A percentile compares a stretch with the other conserved stretches of the same genome.
phyloP scores from a whole-genome alignment of 2,888 invertebrate species.

The Hemicrepidius hirtus region DNA sequence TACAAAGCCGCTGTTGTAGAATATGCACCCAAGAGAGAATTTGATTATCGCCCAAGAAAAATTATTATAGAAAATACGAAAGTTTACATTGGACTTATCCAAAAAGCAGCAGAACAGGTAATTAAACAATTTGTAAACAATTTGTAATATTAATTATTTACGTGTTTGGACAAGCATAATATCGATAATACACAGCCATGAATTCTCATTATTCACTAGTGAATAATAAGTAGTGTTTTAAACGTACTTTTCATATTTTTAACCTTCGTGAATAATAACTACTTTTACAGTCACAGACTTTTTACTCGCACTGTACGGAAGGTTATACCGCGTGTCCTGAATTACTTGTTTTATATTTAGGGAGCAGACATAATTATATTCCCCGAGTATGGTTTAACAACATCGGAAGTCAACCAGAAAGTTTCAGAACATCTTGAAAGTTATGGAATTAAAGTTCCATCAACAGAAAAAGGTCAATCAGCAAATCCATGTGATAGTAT shows the following conservation, averaged over 20 bases:
- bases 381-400: constrained; percentile 76
- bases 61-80: constrained; percentile 41
- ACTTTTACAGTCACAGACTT: too few species aligned
- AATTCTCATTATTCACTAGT: too few species aligned
- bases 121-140: not conserved
- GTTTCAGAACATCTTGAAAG: constrained; percentile 44
- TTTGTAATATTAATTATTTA: not conserved
- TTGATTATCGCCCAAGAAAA: not conserved
- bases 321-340: too few species aligned
- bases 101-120: constrained; percentile 46
- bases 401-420: constrained; percentile 53
- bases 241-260: too few species aligned
- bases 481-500: not conserved
- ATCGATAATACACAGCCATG: too few species aligned
- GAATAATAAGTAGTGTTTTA: too few species aligned
- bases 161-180: too few species aligned
- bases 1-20: constrained; percentile 60
- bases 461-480: not conserved
- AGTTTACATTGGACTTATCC: constrained; percentile 49
- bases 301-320: too few species aligned
- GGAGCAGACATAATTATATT: constrained; percentile 85
- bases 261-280: too few species aligned
- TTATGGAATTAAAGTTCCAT: constrained; percentile 5
- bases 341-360: constrained; percentile 60
- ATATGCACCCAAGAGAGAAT: constrained; percentile 40